phyloP scores from a whole-genome alignment of 1,140 invertebrate species.

The Pteromalus puparum region DNA sequence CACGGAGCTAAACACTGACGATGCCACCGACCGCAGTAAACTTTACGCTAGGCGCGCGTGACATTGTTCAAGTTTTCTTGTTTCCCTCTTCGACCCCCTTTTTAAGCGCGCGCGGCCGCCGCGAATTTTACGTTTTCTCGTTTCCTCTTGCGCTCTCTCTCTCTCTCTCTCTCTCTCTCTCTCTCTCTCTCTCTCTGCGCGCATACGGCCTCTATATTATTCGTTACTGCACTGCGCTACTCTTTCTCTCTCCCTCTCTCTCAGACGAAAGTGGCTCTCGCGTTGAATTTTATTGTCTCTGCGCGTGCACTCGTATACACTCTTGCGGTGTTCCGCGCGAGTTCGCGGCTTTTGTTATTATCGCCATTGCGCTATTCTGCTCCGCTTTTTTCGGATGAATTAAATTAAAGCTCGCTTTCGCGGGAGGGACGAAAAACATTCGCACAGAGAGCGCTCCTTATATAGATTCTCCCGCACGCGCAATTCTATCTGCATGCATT shows the following conservation, averaged over 20 bases:
- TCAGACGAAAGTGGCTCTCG: background rate
- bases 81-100: conserved; percentile 7
- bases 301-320: background rate
- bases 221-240: background rate
- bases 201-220: background rate
- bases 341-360: background rate
- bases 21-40: background rate
- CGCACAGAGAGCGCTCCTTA: conserved; percentile 52
- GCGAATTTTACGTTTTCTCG: conserved; percentile 15
- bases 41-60: conserved; percentile 16
- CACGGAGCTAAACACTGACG: conserved; percentile 6
- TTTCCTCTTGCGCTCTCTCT: background rate
- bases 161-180: too few relatives aligned
- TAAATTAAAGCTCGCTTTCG: too few relatives aligned
- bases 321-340: background rate
- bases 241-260: too few relatives aligned
- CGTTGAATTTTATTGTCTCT: conserved; percentile 8
- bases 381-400: too few relatives aligned
- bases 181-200: background rate
- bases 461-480: conserved; percentile 41
- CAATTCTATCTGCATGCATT: conserved; percentile 51
- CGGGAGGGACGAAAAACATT: too few relatives aligned
- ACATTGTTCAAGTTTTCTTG: conserved; percentile 24
- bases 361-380: background rate
- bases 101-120: background rate